Base-by-base conservation (phyloP, 2,797 vertebrate species). In the Chloroceryle inda region DNA sequence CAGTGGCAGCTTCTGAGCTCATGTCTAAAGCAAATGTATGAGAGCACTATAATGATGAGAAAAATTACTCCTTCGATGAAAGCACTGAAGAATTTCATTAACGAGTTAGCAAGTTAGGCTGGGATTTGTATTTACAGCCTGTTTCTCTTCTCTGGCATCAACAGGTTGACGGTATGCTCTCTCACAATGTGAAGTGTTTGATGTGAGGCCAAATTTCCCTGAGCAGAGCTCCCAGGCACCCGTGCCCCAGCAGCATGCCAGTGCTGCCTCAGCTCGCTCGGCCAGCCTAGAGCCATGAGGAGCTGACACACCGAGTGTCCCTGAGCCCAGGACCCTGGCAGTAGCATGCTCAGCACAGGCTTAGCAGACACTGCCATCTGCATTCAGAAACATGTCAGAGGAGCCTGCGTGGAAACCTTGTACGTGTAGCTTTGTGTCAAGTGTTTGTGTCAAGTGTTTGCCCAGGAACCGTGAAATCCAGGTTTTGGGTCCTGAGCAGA, bases 331-430 rank as follows among this genome's bases (percentile, higher is more conserved):
- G 47, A 55, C 52, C n/a, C 38, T 22, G 83, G 13, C 79, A 81
- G 58, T 80, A 49, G 44, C 3, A 0, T 1, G 2, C 27, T 80
- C 63, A 49, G 50, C 63, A 24, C 59, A 95, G 84, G 38, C 92
- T 96, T 94, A 88, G 90, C 59, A 89, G 92, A 95, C 85, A 93
- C 83, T 97, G 92, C 94, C 95, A 94, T 95, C 95, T 95, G 93
- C 83, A 89, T 96, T 97, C 77, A 71, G 96, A 95, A 97, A 95
- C 44, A 24, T 71, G 92, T 82, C 86, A 95, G 85, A 92, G 83
- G 31, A 93, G 50, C 53, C 55, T 72, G 47, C 40, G 59, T 81
- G 38, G 45, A 83, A 78, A 55, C 18, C 29, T 53, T 42, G 14
- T 40, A 17, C 24, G 22, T 56, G 71, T 37, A 85, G 77, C 47